Percentiles rank a stretch among this genome's conserved stretches.
phyloP scores from a whole-genome alignment of 2,113 vertebrate species.

The Nicator chloris region DNA sequence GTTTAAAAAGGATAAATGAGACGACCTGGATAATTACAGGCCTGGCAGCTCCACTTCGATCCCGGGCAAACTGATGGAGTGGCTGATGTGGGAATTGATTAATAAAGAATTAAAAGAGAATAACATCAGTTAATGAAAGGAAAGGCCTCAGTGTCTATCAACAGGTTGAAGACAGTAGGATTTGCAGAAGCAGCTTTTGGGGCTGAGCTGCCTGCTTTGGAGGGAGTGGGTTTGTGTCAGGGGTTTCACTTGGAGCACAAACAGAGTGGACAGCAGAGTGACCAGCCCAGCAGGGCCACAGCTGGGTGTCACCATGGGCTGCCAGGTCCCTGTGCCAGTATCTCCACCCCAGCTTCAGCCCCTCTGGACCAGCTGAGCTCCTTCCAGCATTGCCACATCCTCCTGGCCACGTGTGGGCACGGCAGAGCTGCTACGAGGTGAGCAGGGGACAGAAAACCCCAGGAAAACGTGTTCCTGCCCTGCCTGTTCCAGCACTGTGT shows the following conservation, averaged over 20 bases:
- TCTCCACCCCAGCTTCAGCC: not conserved
- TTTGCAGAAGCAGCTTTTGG: not conserved
- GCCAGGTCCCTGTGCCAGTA: fast-evolving
- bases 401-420: fast-evolving
- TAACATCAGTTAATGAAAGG: conserved; percentile 5
- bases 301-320: fast-evolving
- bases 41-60: conserved; percentile 26
- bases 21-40: conserved; percentile 46
- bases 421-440: fast-evolving
- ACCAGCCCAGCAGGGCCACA: not conserved
- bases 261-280: not conserved
- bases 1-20: conserved; percentile 34
- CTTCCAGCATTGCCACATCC: not conserved
- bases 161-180: not conserved
- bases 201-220: not conserved
- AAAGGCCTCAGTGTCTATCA: not conserved
- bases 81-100: conserved; percentile 24
- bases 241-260: not conserved
- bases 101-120: conserved; percentile 36
- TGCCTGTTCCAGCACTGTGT: fast-evolving
- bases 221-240: not conserved
- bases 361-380: not conserved
- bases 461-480: not conserved
- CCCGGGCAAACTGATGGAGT: not conserved
- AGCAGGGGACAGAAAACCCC: not conserved